Evolutionary conservation across 92 coral and sea anemone genomes (phyloP), one percentile per base, ranked within the genome.

Genomic region (Porites rus): DNA sequence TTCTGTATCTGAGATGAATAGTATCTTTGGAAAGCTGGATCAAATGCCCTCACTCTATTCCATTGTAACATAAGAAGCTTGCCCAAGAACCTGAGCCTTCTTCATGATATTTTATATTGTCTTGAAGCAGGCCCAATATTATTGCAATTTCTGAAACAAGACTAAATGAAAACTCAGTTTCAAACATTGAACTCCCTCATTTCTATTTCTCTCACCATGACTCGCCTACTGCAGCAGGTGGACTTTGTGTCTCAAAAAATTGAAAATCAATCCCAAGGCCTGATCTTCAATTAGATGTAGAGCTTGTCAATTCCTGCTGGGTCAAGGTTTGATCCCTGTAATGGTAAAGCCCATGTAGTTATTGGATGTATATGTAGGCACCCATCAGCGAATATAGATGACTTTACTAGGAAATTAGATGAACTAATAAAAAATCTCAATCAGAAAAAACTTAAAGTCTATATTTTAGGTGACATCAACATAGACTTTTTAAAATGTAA

Each of bases 1-100:
- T 63, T 63, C 68, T 6, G 21, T 63, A 14, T 18, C 68, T 18
- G n/a, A 63, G 18, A 63, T 63, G 68, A 63, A 63, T 14, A 63
- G 19, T 13, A 28, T 3, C 31, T 28, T 28, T 28, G 31, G 31
- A 28, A 28, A 28, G 31, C 31, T 28, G 31, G 31, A 28, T 28
- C 31, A 28, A 28, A 28, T 28, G 60, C 69, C 24, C 79, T 88
- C 6, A 43, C 80, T 10, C 22, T 75, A 5, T 69, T 83, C 53
- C 91, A 75, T 51, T 88, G 91, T 59, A 88, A 83, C 65, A 53
- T 88, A 24, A 88, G 91, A 88, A 88, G 91, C 59, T 65, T 88
- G 38, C 66, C 81, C 25, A 88, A 88, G 77, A 88, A 82, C 31
- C 14, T 69, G 10, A 24, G 76, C 59, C 86, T 69, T 43, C 20